Evolutionary conservation across 2,113 vertebrate species (phyloP).

Genomic region (Onychostruthus taczanowskii): DNA sequence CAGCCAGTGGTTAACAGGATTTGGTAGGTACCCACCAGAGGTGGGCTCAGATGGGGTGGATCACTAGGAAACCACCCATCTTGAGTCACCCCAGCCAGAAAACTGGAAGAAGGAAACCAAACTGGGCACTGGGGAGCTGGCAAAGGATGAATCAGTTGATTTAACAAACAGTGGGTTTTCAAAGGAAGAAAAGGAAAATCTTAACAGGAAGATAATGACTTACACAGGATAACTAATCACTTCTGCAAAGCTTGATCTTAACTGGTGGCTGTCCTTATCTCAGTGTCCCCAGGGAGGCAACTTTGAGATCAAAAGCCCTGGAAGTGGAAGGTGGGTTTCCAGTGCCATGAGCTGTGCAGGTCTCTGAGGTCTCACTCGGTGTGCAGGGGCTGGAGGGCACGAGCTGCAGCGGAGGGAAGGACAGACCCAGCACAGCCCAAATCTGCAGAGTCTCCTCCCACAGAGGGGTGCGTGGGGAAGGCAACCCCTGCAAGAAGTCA

Average conservation of each 20-base stretch:
- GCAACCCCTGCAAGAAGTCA: neutral
- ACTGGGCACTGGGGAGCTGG: neutral
- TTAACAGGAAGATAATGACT: conserved; percentile 39
- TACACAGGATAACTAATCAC: conserved; percentile 30
- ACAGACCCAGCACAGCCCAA: neutral
- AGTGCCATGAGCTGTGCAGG: neutral
- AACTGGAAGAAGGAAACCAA: neutral
- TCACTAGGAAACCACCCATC: neutral
- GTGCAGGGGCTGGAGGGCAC: neutral
- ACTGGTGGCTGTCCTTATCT: conserved; percentile 14
- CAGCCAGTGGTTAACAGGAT: neutral
- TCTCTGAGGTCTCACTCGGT: neutral
- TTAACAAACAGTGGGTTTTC: conserved; percentile 1
- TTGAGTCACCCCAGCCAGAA: neutral
- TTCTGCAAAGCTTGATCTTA: neutral
- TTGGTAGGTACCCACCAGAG: neutral
- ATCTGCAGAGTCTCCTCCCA: neutral
- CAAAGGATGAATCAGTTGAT: conserved; percentile 16
- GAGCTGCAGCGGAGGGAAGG: neutral
- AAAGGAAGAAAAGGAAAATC: conserved; percentile 34
- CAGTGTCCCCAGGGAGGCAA: neutral
- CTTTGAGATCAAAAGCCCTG: neutral
- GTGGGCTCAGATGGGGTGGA: neutral
- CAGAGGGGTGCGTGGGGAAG: neutral
- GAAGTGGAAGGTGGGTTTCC: neutral